phyloP scores from a whole-genome alignment of 2,888 invertebrate species.

The Archips crataeganus region DNA sequence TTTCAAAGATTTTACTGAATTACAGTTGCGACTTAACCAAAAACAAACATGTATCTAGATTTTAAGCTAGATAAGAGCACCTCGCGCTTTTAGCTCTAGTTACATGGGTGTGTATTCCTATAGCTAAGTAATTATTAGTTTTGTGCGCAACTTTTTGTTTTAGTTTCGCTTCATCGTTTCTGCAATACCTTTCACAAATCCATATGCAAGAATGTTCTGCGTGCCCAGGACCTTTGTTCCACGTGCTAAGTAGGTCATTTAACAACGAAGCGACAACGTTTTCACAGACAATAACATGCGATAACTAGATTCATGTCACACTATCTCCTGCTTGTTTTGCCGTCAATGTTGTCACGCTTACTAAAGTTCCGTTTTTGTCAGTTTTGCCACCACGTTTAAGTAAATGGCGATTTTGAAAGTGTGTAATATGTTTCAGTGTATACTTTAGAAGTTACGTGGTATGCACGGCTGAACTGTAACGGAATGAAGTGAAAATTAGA shows the following conservation, averaged over 20 bases:
- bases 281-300: slow-evolving; percentile 39
- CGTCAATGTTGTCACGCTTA: slow-evolving; percentile 31
- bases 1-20: too few relatives aligned
- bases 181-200: slow-evolving; percentile 32
- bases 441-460: not conserved
- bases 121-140: too few relatives aligned
- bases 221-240: slow-evolving; percentile 36
- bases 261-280: slow-evolving; percentile 44
- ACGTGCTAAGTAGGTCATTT: slow-evolving; percentile 43
- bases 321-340: slow-evolving; percentile 27
- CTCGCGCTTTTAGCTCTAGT: too few relatives aligned
- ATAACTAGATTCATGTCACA: slow-evolving; percentile 41
- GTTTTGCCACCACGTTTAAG: slow-evolving; percentile 7
- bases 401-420: slow-evolving; percentile 5
- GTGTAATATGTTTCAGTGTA: slow-evolving; percentile 3
- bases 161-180: slow-evolving; percentile 18
- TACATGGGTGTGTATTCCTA: too few relatives aligned
- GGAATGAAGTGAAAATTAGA: not conserved
- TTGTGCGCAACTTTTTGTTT: slow-evolving; percentile 6
- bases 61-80: too few relatives aligned
- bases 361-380: slow-evolving; percentile 13
- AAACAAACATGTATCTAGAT: too few relatives aligned
- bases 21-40: too few relatives aligned
- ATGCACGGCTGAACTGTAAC: not conserved
- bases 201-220: slow-evolving; percentile 31